Base-by-base conservation (phyloP, 2,113 vertebrate species). In the Leptobrachium ailaonicum region DNA sequence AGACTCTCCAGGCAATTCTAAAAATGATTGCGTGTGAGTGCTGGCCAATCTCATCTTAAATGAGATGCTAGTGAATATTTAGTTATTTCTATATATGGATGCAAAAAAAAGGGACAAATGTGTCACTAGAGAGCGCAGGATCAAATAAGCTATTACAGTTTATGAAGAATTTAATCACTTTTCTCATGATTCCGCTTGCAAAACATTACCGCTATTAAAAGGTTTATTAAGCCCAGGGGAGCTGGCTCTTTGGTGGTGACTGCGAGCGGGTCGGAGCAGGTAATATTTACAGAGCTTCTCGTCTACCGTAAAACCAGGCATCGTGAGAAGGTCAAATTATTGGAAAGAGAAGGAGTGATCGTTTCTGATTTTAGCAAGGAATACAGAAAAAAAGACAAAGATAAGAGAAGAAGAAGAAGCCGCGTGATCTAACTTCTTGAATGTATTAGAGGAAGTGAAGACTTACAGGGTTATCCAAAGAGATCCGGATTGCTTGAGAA, bases 121-220 rank as follows among this genome's bases (percentile, higher is more conserved):
- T 83, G 88, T 80, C 90, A 89, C 73, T 58, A 75, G 90, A 88
- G 91, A 92, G 83, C 84, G 83, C 72, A 13, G 50, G 87, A 89
- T 93, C 90, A 92, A 94, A 92, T 90, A 88, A 92, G 91, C 89
- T 93, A 92, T 93, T 92, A 91, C 90, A 91, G 89, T 92, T 93
- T 92, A 93, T 91, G 88, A 88, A 90, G 86, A 90, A 89, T 79
- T 83, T 92, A 93, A 93, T 92, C 91, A 90, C 85, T 82, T 90
- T 90, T 88, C 91, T 90, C 90, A 86, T 88, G 90, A 91, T 89
- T 84, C 87, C 89, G 88, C 89, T 88, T 73, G 87, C 87, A 88
- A 89, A 88, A 89, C 67, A 82, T 90, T 88, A 83, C 86, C 87
- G 87, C 90, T 90, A 91, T 92, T 92, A 92, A 87, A 90, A 88